Conservation (phyloP, 2,888 invertebrate species). For the Scaptodrosophila latifasciaeformis region DNA sequence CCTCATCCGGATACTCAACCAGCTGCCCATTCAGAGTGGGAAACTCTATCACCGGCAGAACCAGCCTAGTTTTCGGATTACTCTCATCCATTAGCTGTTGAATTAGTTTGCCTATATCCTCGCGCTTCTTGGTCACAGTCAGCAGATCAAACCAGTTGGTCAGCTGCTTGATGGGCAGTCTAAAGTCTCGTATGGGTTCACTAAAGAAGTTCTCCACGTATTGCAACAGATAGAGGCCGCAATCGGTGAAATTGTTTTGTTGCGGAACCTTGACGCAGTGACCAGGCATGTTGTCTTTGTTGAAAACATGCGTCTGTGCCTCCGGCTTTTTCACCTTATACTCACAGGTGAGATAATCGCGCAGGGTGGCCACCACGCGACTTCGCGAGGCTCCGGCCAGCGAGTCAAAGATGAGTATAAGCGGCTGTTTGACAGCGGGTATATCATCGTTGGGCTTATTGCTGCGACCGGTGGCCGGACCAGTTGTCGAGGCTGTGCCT, state of each 20-base stretch:
- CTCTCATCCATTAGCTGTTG: slow-evolving; percentile 84
- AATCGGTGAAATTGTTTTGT: slow-evolving; percentile 97
- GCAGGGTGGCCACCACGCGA: slow-evolving; percentile 89
- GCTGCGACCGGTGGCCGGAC: too few relatives aligned
- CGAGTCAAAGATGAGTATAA: slow-evolving; percentile 97
- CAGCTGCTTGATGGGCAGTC: slow-evolving; percentile 87
- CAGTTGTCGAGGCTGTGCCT: slow-evolving; percentile 38
- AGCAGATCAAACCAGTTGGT: slow-evolving; percentile 92
- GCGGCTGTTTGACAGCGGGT: slow-evolving; percentile 78
- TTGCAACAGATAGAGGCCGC: slow-evolving; percentile 95
- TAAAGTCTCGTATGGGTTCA: slow-evolving; percentile 88
- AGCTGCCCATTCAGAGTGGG: slow-evolving; percentile 85
- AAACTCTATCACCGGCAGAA: slow-evolving; percentile 83
- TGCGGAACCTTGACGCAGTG: slow-evolving; percentile 95
- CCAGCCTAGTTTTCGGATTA: slow-evolving; percentile 77
- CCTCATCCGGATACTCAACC: slow-evolving; percentile 78
- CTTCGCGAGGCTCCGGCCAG: slow-evolving; percentile 87
- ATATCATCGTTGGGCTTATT: slow-evolving; percentile 30
- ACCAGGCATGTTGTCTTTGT: slow-evolving; percentile 89
- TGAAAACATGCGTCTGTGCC: slow-evolving; percentile 79
- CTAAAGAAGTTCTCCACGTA: slow-evolving; percentile 97
- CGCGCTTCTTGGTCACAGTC: slow-evolving; percentile 88
- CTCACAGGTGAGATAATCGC: slow-evolving; percentile 94
- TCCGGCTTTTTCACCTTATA: slow-evolving; percentile 81
- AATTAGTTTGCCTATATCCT: slow-evolving; percentile 88